Evolutionary conservation across 30 jellyfish, hydroid and myxozoan species (phyloP).

Genomic region (Aurelia aurita complex sp. Pacific): DNA sequence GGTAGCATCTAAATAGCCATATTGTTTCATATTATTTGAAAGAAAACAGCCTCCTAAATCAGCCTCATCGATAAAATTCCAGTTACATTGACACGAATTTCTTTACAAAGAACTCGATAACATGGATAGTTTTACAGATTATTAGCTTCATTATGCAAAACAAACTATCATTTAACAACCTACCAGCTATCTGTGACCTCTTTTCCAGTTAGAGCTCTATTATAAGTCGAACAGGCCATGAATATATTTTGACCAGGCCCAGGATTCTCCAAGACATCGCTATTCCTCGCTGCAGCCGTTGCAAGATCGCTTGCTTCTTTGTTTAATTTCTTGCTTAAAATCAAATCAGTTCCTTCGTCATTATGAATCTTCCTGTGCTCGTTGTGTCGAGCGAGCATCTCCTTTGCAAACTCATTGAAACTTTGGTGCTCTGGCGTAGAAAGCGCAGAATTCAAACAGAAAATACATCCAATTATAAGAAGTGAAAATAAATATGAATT

Average conservation of each 20-base stretch:
- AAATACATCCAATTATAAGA: not conserved
- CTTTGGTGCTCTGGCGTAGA: constrained; percentile 41
- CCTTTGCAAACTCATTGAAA: constrained; percentile 39
- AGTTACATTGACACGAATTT: no score
- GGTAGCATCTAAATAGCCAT: no score
- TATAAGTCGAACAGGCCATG: constrained; percentile 75
- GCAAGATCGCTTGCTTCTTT: constrained; percentile 66
- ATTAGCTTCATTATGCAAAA: no score
- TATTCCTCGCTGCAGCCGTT: constrained; percentile 67
- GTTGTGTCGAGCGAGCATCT: constrained; percentile 48
- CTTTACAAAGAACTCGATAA: no score
- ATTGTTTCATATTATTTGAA: no score
- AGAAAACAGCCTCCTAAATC: no score
- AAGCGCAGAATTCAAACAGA: not conserved
- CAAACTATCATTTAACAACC: not conserved
- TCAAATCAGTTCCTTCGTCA: constrained; percentile 41
- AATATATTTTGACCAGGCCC: constrained; percentile 71
- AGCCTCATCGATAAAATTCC: no score
- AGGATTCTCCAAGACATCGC: constrained; percentile 40
- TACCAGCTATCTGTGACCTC: constrained; percentile 90
- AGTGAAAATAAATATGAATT: not conserved
- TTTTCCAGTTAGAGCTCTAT: constrained; percentile 71
- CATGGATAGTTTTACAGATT: no score
- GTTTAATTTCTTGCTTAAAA: constrained; percentile 39
- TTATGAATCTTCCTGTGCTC: constrained; percentile 65